Conservation (phyloP, 2,797 vertebrate genomes). For the Eleutherodactylus coqui region DNA sequence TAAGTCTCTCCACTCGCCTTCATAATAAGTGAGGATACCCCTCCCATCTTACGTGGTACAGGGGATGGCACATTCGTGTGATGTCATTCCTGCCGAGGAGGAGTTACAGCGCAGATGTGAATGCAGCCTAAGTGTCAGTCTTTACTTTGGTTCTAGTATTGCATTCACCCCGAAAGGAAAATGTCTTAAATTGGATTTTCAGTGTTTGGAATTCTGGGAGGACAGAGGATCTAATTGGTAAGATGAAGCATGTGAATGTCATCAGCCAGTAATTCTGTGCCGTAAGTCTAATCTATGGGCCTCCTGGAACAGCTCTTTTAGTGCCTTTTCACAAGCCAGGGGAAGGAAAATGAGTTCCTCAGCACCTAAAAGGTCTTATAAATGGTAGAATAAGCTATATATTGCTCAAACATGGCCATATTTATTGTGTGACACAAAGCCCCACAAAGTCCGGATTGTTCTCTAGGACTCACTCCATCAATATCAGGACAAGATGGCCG, state of each 20-base stretch:
- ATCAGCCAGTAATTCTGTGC: background rate
- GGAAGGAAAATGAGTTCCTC: background rate
- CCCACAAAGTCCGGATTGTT: background rate
- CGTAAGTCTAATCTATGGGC: background rate
- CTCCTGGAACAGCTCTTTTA: background rate
- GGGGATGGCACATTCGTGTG: too few relatives aligned
- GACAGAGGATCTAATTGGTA: background rate
- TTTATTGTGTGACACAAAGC: background rate
- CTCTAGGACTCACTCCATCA: slow-evolving; percentile 1
- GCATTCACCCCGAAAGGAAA: background rate
- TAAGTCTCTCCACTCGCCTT: too few relatives aligned
- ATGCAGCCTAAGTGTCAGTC: too few relatives aligned
- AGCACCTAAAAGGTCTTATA: background rate
- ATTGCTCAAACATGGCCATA: background rate
- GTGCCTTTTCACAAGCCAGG: background rate
- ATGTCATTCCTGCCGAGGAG: too few relatives aligned
- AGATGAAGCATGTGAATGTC: background rate
- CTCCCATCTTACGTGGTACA: too few relatives aligned
- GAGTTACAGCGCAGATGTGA: too few relatives aligned
- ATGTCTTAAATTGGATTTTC: background rate
- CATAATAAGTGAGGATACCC: too few relatives aligned
- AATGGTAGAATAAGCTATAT: background rate
- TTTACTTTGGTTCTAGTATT: too few relatives aligned
- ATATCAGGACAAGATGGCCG: background rate
- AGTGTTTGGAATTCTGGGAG: background rate